A percentile compares a stretch with the other conserved stretches of the same genome.
phyloP scores from a whole-genome alignment of 1,140 invertebrate genomes.

The Orius insidiosus region DNA sequence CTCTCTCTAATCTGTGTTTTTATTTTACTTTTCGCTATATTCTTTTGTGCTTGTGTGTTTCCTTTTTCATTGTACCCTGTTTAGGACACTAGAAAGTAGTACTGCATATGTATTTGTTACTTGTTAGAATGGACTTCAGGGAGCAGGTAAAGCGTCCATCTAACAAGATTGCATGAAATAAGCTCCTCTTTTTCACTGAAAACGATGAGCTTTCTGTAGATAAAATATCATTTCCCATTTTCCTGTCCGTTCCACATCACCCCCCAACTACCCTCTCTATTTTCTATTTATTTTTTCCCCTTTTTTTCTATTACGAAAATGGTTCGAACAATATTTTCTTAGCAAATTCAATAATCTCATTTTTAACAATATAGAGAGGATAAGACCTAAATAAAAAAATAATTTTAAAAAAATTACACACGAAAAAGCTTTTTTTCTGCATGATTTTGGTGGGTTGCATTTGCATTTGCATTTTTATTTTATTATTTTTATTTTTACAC shows the following conservation, averaged over 20 bases:
- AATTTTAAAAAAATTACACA: no score
- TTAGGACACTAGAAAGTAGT: constrained; percentile 17
- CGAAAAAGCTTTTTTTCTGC: no score
- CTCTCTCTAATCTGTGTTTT: constrained; percentile 16
- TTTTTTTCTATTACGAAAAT: constrained; percentile 13
- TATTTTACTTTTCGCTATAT: constrained; percentile 9
- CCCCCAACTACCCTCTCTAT: constrained; percentile 2
- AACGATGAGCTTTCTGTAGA: no score
- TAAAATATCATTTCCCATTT: no score
- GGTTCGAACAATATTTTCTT: constrained; percentile 14
- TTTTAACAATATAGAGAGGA: not conserved
- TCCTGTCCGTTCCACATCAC: no score
- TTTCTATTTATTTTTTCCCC: constrained; percentile 7
- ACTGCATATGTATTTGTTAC: constrained; percentile 15
- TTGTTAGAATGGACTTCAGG: constrained; percentile 2
- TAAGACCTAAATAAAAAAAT: no score
- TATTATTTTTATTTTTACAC: no score
- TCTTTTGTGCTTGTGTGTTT: constrained; percentile 17
- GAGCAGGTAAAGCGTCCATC: no score
- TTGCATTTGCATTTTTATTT: no score
- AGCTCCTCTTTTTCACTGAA: no score
- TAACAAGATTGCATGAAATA: no score
- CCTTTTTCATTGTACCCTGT: constrained; percentile 15
- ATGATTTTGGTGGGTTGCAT: no score
- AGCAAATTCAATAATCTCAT: constrained; percentile 1